These are phyloP conservation scores for Leptodactylus fallax DNA, from an alignment of 2,797 vertebrate genomes.

Conservation along the genomic window DNA sequence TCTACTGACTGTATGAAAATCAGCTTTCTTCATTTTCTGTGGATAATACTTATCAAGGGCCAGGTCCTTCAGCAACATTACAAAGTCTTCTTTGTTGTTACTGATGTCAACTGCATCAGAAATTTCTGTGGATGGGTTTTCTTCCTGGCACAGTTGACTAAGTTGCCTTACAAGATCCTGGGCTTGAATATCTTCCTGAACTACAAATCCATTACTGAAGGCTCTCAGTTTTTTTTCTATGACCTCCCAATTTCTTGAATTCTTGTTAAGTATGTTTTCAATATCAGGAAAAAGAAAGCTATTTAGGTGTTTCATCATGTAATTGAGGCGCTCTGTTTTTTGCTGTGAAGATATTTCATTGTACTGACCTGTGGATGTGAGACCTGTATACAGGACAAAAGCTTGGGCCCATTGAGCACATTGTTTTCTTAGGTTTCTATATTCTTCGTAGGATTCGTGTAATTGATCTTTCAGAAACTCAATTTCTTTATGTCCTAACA, in stretches of 20 bases:
- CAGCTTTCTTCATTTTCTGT: slow-evolving; percentile 65
- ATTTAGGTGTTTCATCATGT: neutral
- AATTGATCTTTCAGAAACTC: neutral
- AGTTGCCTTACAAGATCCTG: neutral
- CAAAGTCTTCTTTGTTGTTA: neutral
- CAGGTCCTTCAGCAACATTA: neutral
- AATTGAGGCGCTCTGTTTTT: neutral
- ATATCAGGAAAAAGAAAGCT: neutral
- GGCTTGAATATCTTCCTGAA: neutral
- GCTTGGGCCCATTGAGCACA: neutral
- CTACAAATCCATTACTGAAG: neutral
- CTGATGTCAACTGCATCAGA: neutral
- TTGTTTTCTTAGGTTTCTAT: neutral
- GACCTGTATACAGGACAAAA: slow-evolving; percentile 9
- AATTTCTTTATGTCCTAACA: neutral
- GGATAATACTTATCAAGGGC: slow-evolving; percentile 65
- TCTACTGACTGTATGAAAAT: slow-evolving; percentile 67
- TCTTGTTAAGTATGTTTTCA: neutral
- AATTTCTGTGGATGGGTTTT: neutral
- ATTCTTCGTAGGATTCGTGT: neutral
- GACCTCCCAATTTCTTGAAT: neutral
- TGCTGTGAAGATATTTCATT: neutral
- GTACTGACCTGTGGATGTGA: neutral
- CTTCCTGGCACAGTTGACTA: neutral
- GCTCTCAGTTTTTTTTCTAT: neutral